These are phyloP conservation scores for Merluccius polli DNA, from an alignment of 2,797 vertebrate species.

Conservation along the genomic window DNA sequence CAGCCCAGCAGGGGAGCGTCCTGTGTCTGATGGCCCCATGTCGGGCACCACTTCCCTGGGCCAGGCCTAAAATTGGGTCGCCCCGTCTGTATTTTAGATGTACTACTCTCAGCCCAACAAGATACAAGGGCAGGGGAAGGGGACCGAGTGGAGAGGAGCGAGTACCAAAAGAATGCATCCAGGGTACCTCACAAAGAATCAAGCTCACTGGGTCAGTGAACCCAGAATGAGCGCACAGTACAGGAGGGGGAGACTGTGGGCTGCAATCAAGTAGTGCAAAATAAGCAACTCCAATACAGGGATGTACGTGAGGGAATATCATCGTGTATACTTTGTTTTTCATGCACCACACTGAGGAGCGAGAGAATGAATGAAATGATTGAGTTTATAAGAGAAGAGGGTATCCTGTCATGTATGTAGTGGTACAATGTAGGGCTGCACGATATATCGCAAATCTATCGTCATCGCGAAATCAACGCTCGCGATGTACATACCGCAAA, in stretches of 20 bases:
- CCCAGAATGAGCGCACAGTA: not conserved
- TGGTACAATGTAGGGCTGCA: too few species aligned
- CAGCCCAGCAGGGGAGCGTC: constrained; percentile 55
- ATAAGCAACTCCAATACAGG: not conserved
- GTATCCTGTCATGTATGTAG: not conserved
- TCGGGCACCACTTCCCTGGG: constrained; percentile 38
- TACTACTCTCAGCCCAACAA: constrained; percentile 30
- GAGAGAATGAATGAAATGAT: not conserved
- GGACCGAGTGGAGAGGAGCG: not conserved
- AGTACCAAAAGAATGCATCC: not conserved
- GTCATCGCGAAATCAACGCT: too few species aligned
- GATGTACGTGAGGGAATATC: not conserved
- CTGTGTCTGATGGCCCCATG: constrained; percentile 46
- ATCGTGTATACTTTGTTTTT: not conserved
- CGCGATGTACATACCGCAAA: too few species aligned
- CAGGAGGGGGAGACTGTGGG: not conserved
- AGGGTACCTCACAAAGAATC: not conserved
- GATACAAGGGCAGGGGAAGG: constrained; percentile 14
- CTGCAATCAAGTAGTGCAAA: not conserved
- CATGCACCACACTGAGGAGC: not conserved
- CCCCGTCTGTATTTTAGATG: constrained; percentile 58
- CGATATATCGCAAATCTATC: too few species aligned
- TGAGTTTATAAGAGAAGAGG: not conserved
- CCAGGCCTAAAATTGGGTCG: constrained; percentile 61
- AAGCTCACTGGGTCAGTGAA: constrained; percentile 27